These are phyloP conservation scores for Stichopus horrens DNA, from an alignment of 53 echinoderm and acorn worm genomes.

Conservation along the genomic window DNA sequence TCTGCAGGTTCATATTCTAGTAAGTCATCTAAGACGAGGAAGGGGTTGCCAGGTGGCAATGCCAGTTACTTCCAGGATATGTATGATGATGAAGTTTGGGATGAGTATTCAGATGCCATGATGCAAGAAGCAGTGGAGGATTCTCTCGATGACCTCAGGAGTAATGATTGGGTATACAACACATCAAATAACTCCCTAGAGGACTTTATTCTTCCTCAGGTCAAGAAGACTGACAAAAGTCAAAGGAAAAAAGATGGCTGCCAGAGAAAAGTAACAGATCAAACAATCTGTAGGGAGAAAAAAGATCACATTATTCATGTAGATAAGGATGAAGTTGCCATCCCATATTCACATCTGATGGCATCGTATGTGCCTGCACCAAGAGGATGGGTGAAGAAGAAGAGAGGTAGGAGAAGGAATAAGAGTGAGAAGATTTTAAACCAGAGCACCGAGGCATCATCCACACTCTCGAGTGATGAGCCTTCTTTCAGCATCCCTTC, in stretches of 20 bases:
- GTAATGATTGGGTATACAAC: not conserved
- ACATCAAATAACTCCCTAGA: not conserved
- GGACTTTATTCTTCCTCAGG: not conserved
- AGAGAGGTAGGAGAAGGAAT: not conserved
- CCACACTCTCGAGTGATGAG: not conserved
- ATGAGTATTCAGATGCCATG: conserved; percentile 7
- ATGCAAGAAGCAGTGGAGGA: conserved; percentile 24
- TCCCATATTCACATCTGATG: not conserved
- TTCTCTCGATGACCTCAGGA: not conserved
- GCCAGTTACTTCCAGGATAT: conserved; percentile 12
- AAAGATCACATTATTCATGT: conserved; percentile 26
- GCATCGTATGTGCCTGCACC: conserved; percentile 19
- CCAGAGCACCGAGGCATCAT: not conserved
- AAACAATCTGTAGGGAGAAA: not conserved
- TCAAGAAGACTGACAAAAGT: not conserved
- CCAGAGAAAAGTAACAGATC: not conserved
- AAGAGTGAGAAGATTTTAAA: not conserved
- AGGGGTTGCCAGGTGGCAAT: conserved; percentile 39
- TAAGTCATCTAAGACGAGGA: conserved; percentile 39
- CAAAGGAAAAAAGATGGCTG: not conserved
- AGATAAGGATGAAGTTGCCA: conserved; percentile 14
- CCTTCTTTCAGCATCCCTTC: not conserved
- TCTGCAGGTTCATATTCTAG: conserved; percentile 1
- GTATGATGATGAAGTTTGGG: conserved; percentile 34
- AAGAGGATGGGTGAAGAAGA: not conserved